Base-by-base conservation (phyloP, 2,797 vertebrate genomes). In the Chaenodraco wilsoni region DNA sequence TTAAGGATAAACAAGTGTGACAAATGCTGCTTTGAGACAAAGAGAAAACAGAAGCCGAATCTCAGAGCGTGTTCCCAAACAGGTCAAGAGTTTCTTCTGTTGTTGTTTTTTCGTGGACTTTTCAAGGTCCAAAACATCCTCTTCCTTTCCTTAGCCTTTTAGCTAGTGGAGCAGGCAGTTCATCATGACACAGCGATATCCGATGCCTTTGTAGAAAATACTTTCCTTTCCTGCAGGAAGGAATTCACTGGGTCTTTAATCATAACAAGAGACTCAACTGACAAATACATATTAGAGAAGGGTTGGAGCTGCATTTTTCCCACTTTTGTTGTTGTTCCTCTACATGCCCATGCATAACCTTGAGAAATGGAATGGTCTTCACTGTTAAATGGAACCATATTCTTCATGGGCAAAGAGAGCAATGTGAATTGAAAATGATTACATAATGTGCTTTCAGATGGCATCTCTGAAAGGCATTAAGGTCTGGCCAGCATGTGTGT, bases 131-230 rank as follows among this genome's bases (percentile, higher is more conserved):
- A 85, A 91, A 93, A 91, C 88, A 88, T 90, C 81, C 84, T 87
- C 87, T 85, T 88, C 76, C 83, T 86, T 85, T 77, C 72, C 67
- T 44, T 84, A 83, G 88, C 86, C 84, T 93, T 91, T 91, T 86
- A 91, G 86, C 83, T 65, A 66, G 56, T 40, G 27, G 83, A 91
- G 89, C 81, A 79, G 83, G 91, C 85, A 84, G 81, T 93, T 93
- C 85, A 94, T 94, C 93, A 93, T 84, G 87, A 92, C 89, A 83
- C 84, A 72, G 87, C 86, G 88, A 91, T 92, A 93, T 94, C 92
- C 94, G 92, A 95, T 94, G 93, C 90, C 92, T 94, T 94, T 91
- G 93, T 88, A 92, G 87, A 94, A 27, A 94, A 94, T 91, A 92
- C 88, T 91, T 91, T 91, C 82, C 87, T 85, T 87, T 91, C 82